phyloP scores from a whole-genome alignment of 2,113 vertebrate species.

The Phaethon lepturus region DNA sequence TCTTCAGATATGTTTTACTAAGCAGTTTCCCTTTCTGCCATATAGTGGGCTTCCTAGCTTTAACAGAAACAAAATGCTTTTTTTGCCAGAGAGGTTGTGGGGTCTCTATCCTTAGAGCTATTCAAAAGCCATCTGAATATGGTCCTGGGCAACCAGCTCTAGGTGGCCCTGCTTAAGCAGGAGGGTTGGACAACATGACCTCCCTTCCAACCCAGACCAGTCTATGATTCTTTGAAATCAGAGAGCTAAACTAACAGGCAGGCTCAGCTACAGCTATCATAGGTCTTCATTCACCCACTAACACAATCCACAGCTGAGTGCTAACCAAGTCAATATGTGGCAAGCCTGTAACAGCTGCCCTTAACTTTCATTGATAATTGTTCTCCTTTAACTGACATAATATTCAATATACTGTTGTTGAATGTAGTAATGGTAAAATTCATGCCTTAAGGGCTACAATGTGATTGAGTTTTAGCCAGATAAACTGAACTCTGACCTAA shows the following conservation, averaged over 20 bases:
- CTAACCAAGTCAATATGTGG: conserved; percentile 74
- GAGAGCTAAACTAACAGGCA: conserved; percentile 57
- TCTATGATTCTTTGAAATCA: neutral
- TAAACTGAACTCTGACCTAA: conserved; percentile 80
- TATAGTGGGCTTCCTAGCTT: neutral
- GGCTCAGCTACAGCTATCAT: conserved; percentile 38
- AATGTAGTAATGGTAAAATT: conserved; percentile 73
- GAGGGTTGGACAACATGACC: neutral
- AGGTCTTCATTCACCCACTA: conserved; percentile 65
- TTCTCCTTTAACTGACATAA: conserved; percentile 75
- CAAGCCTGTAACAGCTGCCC: conserved; percentile 66
- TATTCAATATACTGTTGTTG: conserved; percentile 73
- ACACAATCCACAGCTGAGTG: conserved; percentile 51
- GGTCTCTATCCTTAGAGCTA: neutral
- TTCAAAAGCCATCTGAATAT: neutral
- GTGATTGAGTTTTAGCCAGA: conserved; percentile 80
- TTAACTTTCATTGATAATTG: conserved; percentile 72
- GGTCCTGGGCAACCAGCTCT: neutral
- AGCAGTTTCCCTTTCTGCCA: neutral
- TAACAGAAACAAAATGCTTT: neutral
- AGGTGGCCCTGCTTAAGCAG: neutral
- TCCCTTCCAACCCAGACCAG: neutral
- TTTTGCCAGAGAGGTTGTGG: neutral
- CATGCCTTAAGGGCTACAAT: conserved; percentile 76
- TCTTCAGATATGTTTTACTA: neutral